A percentile compares a stretch with the other conserved stretches of the same genome.
These are phyloP conservation scores for Chymomyza procnemis DNA, from an alignment of 2,888 invertebrate species.

Conservation along the genomic window DNA sequence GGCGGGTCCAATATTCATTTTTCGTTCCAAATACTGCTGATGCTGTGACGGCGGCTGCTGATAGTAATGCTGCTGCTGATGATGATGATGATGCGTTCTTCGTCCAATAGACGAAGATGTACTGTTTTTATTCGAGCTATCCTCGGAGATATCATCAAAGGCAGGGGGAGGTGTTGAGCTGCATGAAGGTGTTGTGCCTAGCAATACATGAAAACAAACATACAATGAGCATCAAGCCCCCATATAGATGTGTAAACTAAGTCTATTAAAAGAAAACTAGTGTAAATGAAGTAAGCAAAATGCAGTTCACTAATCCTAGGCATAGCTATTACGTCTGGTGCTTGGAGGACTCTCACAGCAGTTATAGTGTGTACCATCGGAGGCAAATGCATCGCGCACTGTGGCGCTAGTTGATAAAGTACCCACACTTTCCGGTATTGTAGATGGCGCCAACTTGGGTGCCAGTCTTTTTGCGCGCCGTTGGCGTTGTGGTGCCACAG, in stretches of 20 bases:
- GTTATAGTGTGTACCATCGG: not conserved
- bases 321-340: conserved; percentile 39
- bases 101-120: conserved; percentile 73
- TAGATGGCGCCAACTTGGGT: conserved; percentile 56
- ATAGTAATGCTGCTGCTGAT: conserved; percentile 39
- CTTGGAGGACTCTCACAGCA: not conserved
- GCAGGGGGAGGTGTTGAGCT: conserved; percentile 95
- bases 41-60: conserved; percentile 44
- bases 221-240: conserved; percentile 40
- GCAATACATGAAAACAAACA: conserved; percentile 73
- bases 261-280: not conserved
- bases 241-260: not conserved
- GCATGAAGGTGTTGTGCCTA: conserved; percentile 85
- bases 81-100: conserved; percentile 63
- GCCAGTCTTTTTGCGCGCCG: conserved; percentile 50
- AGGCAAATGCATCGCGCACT: conserved; percentile 26
- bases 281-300: not conserved
- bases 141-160: conserved; percentile 87
- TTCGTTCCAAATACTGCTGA: conserved; percentile 68
- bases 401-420: conserved; percentile 30
- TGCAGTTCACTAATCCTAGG: conserved; percentile 16
- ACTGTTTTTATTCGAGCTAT: conserved; percentile 77
- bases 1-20: conserved; percentile 76
- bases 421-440: conserved; percentile 61
- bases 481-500: conserved; percentile 21